Base-by-base conservation (phyloP, 2,888 invertebrate species). In the Conistra vaccinii region DNA sequence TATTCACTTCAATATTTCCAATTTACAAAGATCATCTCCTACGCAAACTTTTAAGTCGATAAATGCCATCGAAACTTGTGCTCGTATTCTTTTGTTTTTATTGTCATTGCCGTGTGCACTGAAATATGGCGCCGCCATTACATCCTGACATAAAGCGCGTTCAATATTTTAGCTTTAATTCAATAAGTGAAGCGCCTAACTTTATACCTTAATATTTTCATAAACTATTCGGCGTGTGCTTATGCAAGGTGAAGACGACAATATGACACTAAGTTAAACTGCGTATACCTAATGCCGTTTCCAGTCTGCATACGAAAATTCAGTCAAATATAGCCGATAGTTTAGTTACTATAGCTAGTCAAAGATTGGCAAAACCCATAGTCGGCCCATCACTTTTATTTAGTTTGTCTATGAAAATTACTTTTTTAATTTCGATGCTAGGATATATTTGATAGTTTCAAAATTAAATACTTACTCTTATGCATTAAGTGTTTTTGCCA, bases 111-210 rank as follows among this genome's bases (percentile, higher is more conserved):
- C 20, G 4, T 7, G 61, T 10, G 58, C 20, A 7, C 20, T 85
- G 58, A 83, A 67, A 63, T 83, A 85, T 83, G 66, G 23, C 17
- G 83, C 60, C 78, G 69, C 72, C 72, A n/a, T n/a, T 29, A 3
- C 12, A 0, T 29, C 2, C 23, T 53, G 86, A 77, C 78, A 60
- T 39, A 32, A 67, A 60, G 32, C 14, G 26, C 23, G 5, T 45
- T 62, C 42, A 39, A 72, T 81, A 70, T 76, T 60, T 67, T 82
- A 71, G 12, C n/a, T 62, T 35, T 74, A 17, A 58, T 67, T 62
- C 29, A 63, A 60, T 74, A 76, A 51, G 51, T 51, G 45, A 76
- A 29, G n/a, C 26, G 9, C 2, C 17, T 35, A 26, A 6, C 29
- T 32, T 60, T 61, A 39, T 23, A 20, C 10, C 39, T 62, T 62